Conservation (phyloP, 2,797 vertebrate species). For the Cephalopachus bancanus region DNA sequence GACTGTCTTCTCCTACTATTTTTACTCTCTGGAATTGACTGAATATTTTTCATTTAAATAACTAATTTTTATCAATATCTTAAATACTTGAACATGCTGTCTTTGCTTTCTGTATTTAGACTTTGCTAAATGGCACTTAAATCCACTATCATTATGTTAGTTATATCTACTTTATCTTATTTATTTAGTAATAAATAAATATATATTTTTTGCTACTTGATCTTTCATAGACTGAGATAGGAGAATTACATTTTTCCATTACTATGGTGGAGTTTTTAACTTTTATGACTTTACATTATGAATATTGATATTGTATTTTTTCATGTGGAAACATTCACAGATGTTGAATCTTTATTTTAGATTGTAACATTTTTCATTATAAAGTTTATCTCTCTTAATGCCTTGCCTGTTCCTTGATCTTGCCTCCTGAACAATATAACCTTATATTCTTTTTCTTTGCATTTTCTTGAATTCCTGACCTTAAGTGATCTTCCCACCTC, state of each 20-base stretch:
- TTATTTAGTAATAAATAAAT: background rate
- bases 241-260: slow-evolving; percentile 2
- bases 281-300: background rate
- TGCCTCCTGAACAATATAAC: background rate
- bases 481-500: too few relatives aligned
- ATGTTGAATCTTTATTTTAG: slow-evolving; percentile 10
- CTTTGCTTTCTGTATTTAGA: background rate
- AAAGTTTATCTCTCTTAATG: background rate
- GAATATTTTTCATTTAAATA: background rate
- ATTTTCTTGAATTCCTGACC: too few relatives aligned
- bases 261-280: background rate
- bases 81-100: background rate
- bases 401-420: background rate
- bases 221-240: background rate
- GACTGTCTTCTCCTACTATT: background rate
- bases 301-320: background rate
- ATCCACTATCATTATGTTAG: background rate
- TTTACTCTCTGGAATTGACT: background rate
- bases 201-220: background rate
- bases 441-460: background rate
- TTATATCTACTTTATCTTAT: slow-evolving; percentile 19
- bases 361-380: background rate
- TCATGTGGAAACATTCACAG: background rate
- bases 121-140: background rate
- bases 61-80: background rate